A percentile compares a stretch with the other conserved stretches of the same genome.
Evolutionary conservation across 2,888 invertebrate genomes (phyloP).

Genomic region (Phortica magna): DNA sequence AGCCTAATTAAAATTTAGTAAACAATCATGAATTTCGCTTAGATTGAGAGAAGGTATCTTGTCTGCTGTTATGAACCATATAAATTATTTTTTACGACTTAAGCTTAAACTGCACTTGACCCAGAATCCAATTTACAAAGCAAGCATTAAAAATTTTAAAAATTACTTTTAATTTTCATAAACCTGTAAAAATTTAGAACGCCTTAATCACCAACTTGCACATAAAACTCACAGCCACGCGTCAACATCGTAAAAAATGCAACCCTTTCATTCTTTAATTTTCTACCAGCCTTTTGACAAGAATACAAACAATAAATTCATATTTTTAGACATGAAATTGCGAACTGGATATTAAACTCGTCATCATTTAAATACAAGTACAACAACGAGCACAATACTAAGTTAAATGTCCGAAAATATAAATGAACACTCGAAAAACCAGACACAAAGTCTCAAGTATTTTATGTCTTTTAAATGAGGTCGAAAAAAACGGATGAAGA

Average conservation of each 20-base stretch:
- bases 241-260: slow-evolving; percentile 16
- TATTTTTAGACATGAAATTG: slow-evolving; percentile 50
- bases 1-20: too few relatives aligned
- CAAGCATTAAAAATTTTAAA: slow-evolving; percentile 22
- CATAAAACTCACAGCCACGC: slow-evolving; percentile 47
- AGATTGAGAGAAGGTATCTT: too few relatives aligned
- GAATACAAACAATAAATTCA: slow-evolving; percentile 61
- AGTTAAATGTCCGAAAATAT: slow-evolving; percentile 21
- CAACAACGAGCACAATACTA: slow-evolving; percentile 49
- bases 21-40: too few relatives aligned
- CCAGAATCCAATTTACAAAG: slow-evolving; percentile 32
- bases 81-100: too few relatives aligned
- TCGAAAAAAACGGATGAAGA: slow-evolving; percentile 56
- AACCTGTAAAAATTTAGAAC: not conserved
- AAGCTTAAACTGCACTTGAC: not conserved
- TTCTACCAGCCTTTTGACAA: slow-evolving; percentile 43
- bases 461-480: slow-evolving; percentile 64
- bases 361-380: slow-evolving; percentile 36
- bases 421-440: slow-evolving; percentile 17
- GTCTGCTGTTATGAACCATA: too few relatives aligned
- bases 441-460: slow-evolving; percentile 34
- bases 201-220: slow-evolving; percentile 36
- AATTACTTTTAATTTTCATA: slow-evolving; percentile 9
- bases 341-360: slow-evolving; percentile 61
- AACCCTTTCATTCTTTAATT: not conserved